Base-by-base conservation (phyloP, 2,888 invertebrate genomes). In the Drosophila nigritarsus region DNA sequence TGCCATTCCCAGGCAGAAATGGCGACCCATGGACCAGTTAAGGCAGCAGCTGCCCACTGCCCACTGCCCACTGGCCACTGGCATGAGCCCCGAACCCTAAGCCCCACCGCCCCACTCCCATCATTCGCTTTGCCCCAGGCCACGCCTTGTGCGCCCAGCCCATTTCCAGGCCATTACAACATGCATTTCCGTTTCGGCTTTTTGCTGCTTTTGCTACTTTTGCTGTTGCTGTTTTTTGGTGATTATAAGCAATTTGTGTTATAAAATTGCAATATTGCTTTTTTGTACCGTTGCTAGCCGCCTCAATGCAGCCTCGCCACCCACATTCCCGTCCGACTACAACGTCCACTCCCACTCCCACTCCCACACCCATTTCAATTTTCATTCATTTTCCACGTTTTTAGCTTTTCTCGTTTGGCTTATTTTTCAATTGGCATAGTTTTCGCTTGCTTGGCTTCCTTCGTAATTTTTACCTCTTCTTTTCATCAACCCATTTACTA, bases 241-340 rank as follows among this genome's bases (percentile, higher is more conserved):
- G 84, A 85, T 85, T 87, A 85, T 85, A 87, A 85, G 84, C 83
- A 85, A 85, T 85, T 85, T 85, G 87, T 79, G 84, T 79, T 85
- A 85, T 85, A 83, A 87, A 85, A 87, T 85, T 73, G 87, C 87
- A 83, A 87, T 87, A 85, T 85, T 85, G 87, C 85, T 85, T 87
- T 85, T 85, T 85, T 68, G 63, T 82, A 64, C 65, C 50, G 40
- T 27, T 60, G 29, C 36, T 38, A 34, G 48, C 73, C 60, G 67
- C 36, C 34, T 34, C 45, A 13, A 13, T 55, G 38, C 38, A 65
- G 48, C 65, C 60, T 60, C 55, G 53, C 62, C 63, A 51, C 55
- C 65, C 45, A 29, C 30, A 13, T 11, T 15, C n/a, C 20, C 36
- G 18, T 36, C 18, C 9, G 11, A 24, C 18, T 20, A 11, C 32